Evolutionary conservation across 1,140 invertebrate species (phyloP).

Genomic region (Druon quercuslanigerum): DNA sequence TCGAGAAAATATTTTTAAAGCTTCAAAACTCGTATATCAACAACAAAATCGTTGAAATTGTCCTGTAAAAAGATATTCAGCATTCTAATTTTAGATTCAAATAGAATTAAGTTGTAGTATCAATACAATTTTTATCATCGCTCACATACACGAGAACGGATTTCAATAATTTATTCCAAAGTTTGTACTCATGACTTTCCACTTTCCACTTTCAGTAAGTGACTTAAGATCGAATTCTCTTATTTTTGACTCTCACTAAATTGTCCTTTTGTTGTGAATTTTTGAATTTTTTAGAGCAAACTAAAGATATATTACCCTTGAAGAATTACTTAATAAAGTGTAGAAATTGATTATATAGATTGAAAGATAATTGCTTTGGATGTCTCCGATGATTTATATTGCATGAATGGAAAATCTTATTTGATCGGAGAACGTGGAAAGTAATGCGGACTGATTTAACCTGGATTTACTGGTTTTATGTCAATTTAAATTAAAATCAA

Average conservation of each 20-base stretch:
- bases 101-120: neutral
- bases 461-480: constrained; percentile 18
- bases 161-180: constrained; percentile 15
- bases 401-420: neutral
- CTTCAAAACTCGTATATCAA: too few relatives aligned
- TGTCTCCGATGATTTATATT: constrained; percentile 1
- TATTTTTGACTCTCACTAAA: neutral
- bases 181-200: neutral
- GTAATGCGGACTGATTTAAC: constrained; percentile 8
- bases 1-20: too few relatives aligned
- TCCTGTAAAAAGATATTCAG: neutral
- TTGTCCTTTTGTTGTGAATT: neutral
- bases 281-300: neutral
- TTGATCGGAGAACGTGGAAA: constrained; percentile 4
- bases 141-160: neutral
- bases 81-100: neutral
- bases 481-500: constrained; percentile 11
- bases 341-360: constrained; percentile 14
- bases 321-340: neutral
- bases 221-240: neutral
- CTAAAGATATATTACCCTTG: neutral
- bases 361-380: constrained; percentile 16
- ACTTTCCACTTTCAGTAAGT: constrained; percentile 1
- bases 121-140: neutral
- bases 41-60: too few relatives aligned